Base-by-base conservation (phyloP, 2,888 invertebrate genomes). In the Tigriopus californicus region DNA sequence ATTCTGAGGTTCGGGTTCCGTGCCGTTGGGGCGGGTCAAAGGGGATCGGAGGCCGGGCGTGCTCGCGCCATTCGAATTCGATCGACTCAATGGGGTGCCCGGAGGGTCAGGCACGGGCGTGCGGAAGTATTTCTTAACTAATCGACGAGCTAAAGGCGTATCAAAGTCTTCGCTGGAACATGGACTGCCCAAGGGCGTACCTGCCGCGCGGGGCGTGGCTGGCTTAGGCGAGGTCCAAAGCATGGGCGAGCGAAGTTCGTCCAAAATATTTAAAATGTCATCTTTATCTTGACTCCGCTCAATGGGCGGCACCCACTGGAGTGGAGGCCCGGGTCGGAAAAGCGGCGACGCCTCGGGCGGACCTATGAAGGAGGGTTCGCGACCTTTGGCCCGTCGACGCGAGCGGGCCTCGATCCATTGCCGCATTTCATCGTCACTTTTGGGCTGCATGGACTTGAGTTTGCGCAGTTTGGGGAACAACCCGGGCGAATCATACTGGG, bases 131-230 rank as follows among this genome's bases (percentile, higher is more conserved):
- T 52, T 18, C 4, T 13, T 20, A 11, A 40, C 52, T 10, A 52
- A 24, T 25, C 52, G 18, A 8, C 24, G 20, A 15, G 52, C 24
- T 22, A 56, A 24, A 12, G 56, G 56, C n/a, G 56, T 56, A n/a
- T 56, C 46, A 18, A 42, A 22, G n/a, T 56, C 56, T 12, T 56
- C 56, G 13, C 56, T 49, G 15, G 49, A 49, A 22, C 49, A 49
- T 3, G 49, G 22, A 18, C 49, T 49, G 13, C 20, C 49, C 12
- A 22, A 6, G 22, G 20, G 15, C 22, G 20, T 22, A 8, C 33
- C 33, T 33, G 3, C 4, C 3, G 33, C 33, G 8, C 8, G 33
- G 33, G 33, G 52, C 33, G 52, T 20, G 18, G 25, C 10, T 24
- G 13, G 13, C 49, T 25, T 20, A 1, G 24, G 24, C 18, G 52